These are phyloP conservation scores for Odontamblyopus lacepedii DNA, from an alignment of 2,797 vertebrate species.

Conservation along the genomic window DNA sequence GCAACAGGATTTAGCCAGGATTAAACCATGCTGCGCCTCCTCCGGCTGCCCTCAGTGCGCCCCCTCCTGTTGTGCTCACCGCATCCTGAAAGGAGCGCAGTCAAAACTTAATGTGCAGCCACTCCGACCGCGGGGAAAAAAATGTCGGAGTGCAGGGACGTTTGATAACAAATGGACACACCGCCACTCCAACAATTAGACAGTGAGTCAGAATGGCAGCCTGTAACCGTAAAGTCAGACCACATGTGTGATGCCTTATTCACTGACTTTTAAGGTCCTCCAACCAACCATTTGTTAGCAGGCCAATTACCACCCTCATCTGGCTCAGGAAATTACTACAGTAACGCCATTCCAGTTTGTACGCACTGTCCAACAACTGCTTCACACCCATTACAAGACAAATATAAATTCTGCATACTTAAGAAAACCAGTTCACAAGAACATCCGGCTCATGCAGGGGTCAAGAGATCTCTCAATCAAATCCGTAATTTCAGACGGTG, in stretches of 20 bases:
- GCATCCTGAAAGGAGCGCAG: too few relatives aligned
- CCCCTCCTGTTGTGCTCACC: too few relatives aligned
- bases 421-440: neutral
- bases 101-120: too few relatives aligned
- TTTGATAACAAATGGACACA: too few relatives aligned
- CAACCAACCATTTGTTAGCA: neutral
- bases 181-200: too few relatives aligned
- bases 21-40: too few relatives aligned
- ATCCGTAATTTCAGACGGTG: too few relatives aligned
- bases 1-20: too few relatives aligned
- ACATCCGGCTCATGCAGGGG: neutral
- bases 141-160: too few relatives aligned
- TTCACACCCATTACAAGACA: neutral
- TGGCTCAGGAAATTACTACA: neutral
- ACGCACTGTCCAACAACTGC: neutral
- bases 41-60: too few relatives aligned
- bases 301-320: neutral
- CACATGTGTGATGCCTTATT: neutral
- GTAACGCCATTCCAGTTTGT: neutral
- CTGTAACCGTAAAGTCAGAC: neutral
- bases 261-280: neutral
- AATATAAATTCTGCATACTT: neutral
- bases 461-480: neutral
- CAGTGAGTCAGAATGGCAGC: too few relatives aligned
- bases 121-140: too few relatives aligned